Base-by-base conservation (phyloP, 2,888 invertebrate species). In the Phengaris arion region DNA sequence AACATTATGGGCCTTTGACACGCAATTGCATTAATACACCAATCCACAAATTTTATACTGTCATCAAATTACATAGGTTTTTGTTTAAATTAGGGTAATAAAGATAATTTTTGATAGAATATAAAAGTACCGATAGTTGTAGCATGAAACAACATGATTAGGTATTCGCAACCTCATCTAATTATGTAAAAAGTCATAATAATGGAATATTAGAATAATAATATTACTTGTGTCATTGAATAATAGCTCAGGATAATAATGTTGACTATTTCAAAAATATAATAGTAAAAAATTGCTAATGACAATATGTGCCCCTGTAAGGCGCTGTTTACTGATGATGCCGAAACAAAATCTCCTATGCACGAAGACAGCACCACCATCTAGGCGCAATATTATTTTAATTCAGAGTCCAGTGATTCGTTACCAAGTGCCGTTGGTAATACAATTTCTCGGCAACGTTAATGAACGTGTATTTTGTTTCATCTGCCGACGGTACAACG, bases 401-500 rank as follows among this genome's bases (percentile, higher is more conserved):
- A 51, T 74, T 2, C 22, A 51, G 48, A 15, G 22, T 74, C 59
- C 74, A 64, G 64, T 74, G 64, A 64, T 64, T 87, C 84, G 90
- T 90, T 91, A 89, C 89, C 89, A 89, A 89, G 87, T 86, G 84
- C 87, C 81, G 85, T 84, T 85, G 85, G 87, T 89, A 90, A 91
- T 90, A 88, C 89, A 87, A 91, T 91, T 90, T 90, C 85, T 83
- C 85, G 85, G 86, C 84, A 85, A 86, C 88, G 85, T 89, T 91
- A 92, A 92, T 91, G 91, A 92, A 91, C 89, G 89, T 90, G 87
- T 90, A 92, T 91, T 92, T 92, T 91, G 90, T 91, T 91, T 91
- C 90, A 87, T 90, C 88, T 87, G 86, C 86, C 87, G 87, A 82
- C 85, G 52, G 68, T 69, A 74, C 74, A 54, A 75, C 77, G 68